Conservation (phyloP, 2,888 invertebrate genomes). For the Proisotoma minuta region DNA sequence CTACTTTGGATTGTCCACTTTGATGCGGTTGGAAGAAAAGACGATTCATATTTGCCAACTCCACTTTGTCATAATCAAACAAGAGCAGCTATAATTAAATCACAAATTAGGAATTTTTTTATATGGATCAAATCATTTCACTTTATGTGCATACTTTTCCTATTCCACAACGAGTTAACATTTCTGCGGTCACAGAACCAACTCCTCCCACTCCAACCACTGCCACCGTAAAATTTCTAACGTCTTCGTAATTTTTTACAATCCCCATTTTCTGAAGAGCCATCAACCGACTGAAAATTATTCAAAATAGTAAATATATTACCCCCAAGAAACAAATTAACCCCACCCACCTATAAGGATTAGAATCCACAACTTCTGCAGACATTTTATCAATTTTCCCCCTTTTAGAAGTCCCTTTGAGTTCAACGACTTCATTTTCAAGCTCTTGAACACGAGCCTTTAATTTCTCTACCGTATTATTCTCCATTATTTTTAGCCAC, state of each 20-base stretch:
- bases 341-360: constrained; percentile 83
- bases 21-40: constrained; percentile 98
- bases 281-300: constrained; percentile 80
- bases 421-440: constrained; percentile 56
- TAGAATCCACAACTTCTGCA: constrained; percentile 92
- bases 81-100: constrained; percentile 67
- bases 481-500: no score
- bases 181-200: constrained; percentile 99
- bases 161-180: constrained; percentile 96
- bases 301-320: not conserved
- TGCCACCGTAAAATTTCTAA: constrained; percentile 80
- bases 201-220: constrained; percentile 98
- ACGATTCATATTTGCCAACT: constrained; percentile 98
- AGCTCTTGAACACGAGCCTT: constrained; percentile 61
- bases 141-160: constrained; percentile 66
- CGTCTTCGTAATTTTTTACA: constrained; percentile 93
- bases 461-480: constrained; percentile 57
- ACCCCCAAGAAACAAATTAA: not conserved
- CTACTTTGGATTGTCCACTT: constrained; percentile 89
- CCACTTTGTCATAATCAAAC: constrained; percentile 98
- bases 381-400: constrained; percentile 85
- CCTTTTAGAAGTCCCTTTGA: constrained; percentile 57
- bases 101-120: not conserved
- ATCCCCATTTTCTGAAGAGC: constrained; percentile 99
- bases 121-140: no score